A percentile compares a stretch with the other conserved stretches of the same genome.
phyloP scores from a whole-genome alignment of 2,888 invertebrate species.

The Syrphus vitripennis region DNA sequence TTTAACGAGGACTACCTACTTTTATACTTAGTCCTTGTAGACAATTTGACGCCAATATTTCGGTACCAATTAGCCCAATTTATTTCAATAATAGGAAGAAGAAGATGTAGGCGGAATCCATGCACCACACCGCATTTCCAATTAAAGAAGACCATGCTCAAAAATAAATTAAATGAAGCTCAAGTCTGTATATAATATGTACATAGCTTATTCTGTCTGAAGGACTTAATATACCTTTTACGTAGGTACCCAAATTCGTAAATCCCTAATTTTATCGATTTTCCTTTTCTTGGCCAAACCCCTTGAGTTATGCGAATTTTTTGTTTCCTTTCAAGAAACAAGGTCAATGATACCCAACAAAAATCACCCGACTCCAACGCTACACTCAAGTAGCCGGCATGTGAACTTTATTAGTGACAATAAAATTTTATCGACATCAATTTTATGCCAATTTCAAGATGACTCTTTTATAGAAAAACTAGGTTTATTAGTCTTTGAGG shows the following conservation, averaged over 20 bases:
- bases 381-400: background rate
- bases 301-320: background rate
- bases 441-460: slow-evolving; percentile 46
- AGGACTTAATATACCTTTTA: no score
- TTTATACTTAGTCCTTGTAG: background rate
- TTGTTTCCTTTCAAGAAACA: background rate
- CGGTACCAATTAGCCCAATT: background rate
- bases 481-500: slow-evolving; percentile 41
- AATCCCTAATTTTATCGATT: slow-evolving; percentile 17
- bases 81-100: background rate
- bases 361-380: background rate
- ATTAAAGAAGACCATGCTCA: background rate
- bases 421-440: slow-evolving; percentile 38
- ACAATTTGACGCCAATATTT: slow-evolving; percentile 11
- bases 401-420: slow-evolving; percentile 12
- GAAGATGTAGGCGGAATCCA: background rate
- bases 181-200: background rate
- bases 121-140: background rate
- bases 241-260: background rate
- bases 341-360: slow-evolving; percentile 13
- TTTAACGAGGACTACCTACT: background rate
- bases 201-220: background rate
- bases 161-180: background rate
- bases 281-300: background rate
- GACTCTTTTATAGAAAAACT: slow-evolving; percentile 11